phyloP scores from a whole-genome alignment of 2,888 invertebrate species.

The Dolichopus griseipennis region DNA sequence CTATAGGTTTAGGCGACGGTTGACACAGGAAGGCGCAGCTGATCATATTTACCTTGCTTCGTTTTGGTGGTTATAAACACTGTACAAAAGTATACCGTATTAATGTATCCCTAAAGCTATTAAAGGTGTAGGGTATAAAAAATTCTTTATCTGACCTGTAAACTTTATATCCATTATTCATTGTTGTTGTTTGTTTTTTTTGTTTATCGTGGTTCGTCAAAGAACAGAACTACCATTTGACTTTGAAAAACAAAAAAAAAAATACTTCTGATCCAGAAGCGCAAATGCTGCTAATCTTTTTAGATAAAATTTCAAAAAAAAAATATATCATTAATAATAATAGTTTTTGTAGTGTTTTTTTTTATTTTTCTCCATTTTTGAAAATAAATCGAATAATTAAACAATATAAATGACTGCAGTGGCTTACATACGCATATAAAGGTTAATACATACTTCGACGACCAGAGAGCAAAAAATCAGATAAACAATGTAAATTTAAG shows the following conservation, averaged over 20 bases:
- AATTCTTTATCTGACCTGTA: neutral
- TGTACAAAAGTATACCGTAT: too few species aligned
- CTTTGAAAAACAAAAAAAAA: neutral
- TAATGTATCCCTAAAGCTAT: too few species aligned
- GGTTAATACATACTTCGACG: too few species aligned
- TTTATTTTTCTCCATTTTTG: neutral
- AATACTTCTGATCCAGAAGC: constrained; percentile 4
- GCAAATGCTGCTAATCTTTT: neutral
- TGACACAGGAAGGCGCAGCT: too few species aligned
- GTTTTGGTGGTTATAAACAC: too few species aligned
- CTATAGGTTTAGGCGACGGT: too few species aligned
- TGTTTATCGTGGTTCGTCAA: neutral
- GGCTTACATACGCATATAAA: too few species aligned
- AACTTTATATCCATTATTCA: neutral
- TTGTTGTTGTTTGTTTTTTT: too few species aligned
- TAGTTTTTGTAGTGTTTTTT: neutral
- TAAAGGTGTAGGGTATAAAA: too few species aligned
- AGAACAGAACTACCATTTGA: neutral
- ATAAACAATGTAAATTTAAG: too few species aligned
- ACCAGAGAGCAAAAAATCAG: too few species aligned
- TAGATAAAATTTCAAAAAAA: neutral
- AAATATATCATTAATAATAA: constrained; percentile 2
- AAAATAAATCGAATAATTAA: constrained; percentile 5
- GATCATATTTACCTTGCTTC: too few species aligned
- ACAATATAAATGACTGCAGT: neutral